These are phyloP conservation scores for Microchirus variegatus DNA, from an alignment of 2,797 vertebrate species.

Conservation along the genomic window DNA sequence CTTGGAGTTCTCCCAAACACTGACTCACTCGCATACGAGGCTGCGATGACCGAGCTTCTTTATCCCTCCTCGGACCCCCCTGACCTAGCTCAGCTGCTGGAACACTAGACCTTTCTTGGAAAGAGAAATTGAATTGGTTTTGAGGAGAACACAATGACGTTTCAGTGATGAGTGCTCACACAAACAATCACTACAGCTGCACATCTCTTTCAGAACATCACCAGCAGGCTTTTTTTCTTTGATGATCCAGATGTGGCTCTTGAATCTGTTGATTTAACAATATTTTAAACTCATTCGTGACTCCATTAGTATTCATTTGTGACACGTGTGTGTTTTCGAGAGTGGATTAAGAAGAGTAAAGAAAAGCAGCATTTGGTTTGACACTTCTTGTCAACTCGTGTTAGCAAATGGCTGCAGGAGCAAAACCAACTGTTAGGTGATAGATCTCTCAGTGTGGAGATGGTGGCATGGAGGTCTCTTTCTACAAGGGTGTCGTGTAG, in stretches of 20 bases:
- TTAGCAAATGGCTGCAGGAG: slow-evolving; percentile 66
- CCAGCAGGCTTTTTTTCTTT: too few species aligned
- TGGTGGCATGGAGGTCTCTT: slow-evolving; percentile 51
- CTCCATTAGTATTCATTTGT: slow-evolving; percentile 1
- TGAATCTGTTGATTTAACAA: slow-evolving; percentile 3
- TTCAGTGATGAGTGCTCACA: slow-evolving; percentile 55
- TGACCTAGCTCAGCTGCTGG: slow-evolving; percentile 72
- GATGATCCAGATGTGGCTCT: slow-evolving; percentile 22
- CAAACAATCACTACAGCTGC: slow-evolving; percentile 52
- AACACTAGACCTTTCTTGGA: slow-evolving; percentile 74
- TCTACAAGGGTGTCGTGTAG: slow-evolving; percentile 64
- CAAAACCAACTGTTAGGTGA: slow-evolving; percentile 71
- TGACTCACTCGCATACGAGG: slow-evolving; percentile 75
- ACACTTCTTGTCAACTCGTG: slow-evolving; percentile 39
- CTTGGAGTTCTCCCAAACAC: slow-evolving; percentile 71
- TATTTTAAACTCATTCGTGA: background rate
- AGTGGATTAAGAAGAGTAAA: background rate
- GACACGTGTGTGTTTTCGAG: too few species aligned
- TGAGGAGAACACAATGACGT: slow-evolving; percentile 60
- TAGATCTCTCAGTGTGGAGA: slow-evolving; percentile 66
- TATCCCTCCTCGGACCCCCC: slow-evolving; percentile 56
- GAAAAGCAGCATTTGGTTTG: slow-evolving; percentile 47
- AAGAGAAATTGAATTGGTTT: slow-evolving; percentile 75
- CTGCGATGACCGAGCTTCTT: slow-evolving; percentile 73
- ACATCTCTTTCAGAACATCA: too few species aligned